These are phyloP conservation scores for Ceyx cyanopectus DNA, from an alignment of 2,113 vertebrate genomes.

Conservation along the genomic window DNA sequence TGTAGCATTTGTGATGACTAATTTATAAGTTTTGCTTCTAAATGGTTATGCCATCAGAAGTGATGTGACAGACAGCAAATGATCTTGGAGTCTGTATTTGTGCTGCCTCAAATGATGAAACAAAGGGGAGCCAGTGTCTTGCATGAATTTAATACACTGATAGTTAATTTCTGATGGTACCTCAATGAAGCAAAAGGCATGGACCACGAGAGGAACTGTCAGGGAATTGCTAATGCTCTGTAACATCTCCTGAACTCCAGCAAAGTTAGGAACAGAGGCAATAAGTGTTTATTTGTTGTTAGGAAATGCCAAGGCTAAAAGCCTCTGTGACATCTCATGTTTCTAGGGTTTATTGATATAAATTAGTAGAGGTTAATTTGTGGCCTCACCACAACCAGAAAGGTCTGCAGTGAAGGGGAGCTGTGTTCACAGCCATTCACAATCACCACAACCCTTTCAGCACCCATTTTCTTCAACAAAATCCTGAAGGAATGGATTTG, in stretches of 20 bases:
- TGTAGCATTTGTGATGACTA: background rate
- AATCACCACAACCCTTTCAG: rapidly evolving
- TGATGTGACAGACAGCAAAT: background rate
- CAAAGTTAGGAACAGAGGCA: background rate
- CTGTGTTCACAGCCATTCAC: rapidly evolving
- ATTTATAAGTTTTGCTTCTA: background rate
- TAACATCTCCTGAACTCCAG: background rate
- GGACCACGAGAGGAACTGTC: background rate
- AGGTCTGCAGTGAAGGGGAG: background rate
- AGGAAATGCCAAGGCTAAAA: background rate
- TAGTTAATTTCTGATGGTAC: background rate
- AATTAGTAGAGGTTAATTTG: background rate
- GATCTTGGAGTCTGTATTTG: background rate
- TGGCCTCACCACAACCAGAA: background rate
- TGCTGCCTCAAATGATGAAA: background rate
- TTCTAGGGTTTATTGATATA: background rate
- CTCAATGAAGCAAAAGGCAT: background rate
- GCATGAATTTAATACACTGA: rapidly evolving
- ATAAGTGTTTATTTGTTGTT: background rate
- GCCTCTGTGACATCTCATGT: too few species aligned
- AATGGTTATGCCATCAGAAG: background rate
- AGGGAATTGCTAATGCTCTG: background rate
- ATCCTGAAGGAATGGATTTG: background rate
- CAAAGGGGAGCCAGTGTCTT: background rate
- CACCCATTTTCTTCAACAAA: background rate